Base-by-base conservation (phyloP, 2,797 vertebrate genomes). In the Ctenosaura bakeri region DNA sequence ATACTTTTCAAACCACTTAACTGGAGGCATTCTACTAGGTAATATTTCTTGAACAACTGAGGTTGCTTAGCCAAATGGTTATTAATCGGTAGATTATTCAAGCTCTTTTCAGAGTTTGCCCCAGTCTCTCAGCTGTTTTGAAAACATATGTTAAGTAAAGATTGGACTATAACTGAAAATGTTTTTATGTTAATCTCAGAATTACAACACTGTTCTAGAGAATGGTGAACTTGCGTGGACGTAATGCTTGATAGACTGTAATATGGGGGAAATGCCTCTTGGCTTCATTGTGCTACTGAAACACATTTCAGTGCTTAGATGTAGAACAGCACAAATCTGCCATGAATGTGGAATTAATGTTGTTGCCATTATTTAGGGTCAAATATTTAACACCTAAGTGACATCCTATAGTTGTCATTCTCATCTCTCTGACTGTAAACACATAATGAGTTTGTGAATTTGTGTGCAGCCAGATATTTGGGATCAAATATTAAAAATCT, bases 61-160 rank as follows among this genome's bases (percentile, higher is more conserved):
- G 59, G 42, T 46, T 3, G 76, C 35, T 38, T 76, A 76, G 76
- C 20, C 42, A 32, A 71, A 32, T 59, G 24, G 6, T 32, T 46
- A 20, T 86, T 86, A 38, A 76, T 2, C 59, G 29, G n/a, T 74
- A 24, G 52, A 52, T 86, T 76, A 56, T 59, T 74, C 69, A 59
- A 38, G 29, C 14, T 12, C 52, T 86, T 16, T 59, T 74, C 46
- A 54, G 76, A 76, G 50, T 52, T 42, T 59, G 32, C 14, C 73
- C 46, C 46, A 35, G 87, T 71, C 88, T 59, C 16, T 56, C 6
- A 18, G 50, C 73, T 85, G 50, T 50, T 88, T 92, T 92, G 77
- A 54, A 90, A 88, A 1, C 32, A 24, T 59, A 56, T 82, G 7
- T 56, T 56, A 56, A 59, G 64, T 54, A 76, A 64, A 62, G 3